phyloP scores from a whole-genome alignment of 1,140 invertebrate species.

The Eueides isabella region DNA sequence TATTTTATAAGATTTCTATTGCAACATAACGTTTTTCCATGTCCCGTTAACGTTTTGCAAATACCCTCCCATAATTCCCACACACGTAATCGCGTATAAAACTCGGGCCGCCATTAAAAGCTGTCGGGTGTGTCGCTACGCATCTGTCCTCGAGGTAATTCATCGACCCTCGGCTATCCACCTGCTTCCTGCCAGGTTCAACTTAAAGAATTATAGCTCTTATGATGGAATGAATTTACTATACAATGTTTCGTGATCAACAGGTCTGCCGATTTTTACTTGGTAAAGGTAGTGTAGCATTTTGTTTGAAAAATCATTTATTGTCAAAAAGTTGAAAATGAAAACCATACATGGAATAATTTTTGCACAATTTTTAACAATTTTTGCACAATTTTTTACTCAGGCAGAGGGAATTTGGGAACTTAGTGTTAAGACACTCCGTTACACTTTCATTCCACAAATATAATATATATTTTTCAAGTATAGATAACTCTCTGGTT shows the following conservation, averaged over 20 bases:
- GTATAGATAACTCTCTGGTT: too few species aligned
- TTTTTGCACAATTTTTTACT: too few species aligned
- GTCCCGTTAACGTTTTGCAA: conserved; percentile 23
- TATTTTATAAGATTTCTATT: neutral
- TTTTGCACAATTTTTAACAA: too few species aligned
- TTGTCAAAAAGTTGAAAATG: too few species aligned
- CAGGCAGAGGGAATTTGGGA: too few species aligned
- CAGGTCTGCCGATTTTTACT: neutral
- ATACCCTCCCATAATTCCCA: conserved; percentile 34
- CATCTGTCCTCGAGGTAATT: conserved; percentile 59
- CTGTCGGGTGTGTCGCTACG: conserved; percentile 39
- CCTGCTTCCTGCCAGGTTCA: conserved; percentile 53
- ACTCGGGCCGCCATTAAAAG: conserved; percentile 49
- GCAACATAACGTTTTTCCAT: neutral
- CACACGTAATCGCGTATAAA: conserved; percentile 41
- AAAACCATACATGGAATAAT: too few species aligned
- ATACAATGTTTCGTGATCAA: neutral
- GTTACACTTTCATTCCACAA: too few species aligned
- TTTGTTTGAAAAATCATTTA: too few species aligned
- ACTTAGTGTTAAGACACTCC: too few species aligned
- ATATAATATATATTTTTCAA: too few species aligned
- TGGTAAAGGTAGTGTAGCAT: neutral
- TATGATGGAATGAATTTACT: conserved; percentile 6
- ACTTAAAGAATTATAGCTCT: conserved; percentile 30
- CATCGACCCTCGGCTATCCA: conserved; percentile 50